Conservation (phyloP, 2,888 invertebrate genomes). For the Callosobruchus maculatus region DNA sequence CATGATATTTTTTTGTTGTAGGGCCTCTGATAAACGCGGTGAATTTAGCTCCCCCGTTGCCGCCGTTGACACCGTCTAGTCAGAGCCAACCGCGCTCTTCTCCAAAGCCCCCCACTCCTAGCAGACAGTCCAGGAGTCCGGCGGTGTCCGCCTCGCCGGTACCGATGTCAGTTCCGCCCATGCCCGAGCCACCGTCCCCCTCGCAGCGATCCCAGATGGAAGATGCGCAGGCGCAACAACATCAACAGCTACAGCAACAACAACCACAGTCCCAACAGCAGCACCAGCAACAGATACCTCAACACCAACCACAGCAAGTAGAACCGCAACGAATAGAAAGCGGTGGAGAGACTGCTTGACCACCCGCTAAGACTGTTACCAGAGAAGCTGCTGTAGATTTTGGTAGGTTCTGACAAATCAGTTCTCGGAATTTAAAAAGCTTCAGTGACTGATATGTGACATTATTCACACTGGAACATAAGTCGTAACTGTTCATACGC, state of each 20-base stretch:
- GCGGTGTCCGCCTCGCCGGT: neutral
- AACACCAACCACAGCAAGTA: slow-evolving; percentile 41
- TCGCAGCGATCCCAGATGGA: slow-evolving; percentile 7
- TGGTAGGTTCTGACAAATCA: neutral
- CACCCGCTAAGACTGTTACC: slow-evolving; percentile 43
- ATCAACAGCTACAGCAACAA: no score
- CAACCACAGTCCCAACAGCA: slow-evolving; percentile 5
- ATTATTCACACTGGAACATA: no score
- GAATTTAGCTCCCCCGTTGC: slow-evolving; percentile 12
- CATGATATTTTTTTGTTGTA: neutral
- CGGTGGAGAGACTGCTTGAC: slow-evolving; percentile 47
- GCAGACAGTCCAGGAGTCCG: neutral
- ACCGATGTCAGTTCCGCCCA: neutral
- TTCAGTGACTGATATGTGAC: no score
- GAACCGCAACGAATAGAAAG: slow-evolving; percentile 38
- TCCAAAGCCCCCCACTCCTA: slow-evolving; percentile 10
- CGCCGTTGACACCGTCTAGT: slow-evolving; percentile 1
- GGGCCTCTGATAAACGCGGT: neutral
- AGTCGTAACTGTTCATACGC: no score
- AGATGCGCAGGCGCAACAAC: slow-evolving; percentile 7
- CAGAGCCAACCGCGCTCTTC: slow-evolving; percentile 2
- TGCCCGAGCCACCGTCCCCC: slow-evolving; percentile 16
- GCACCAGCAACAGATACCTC: slow-evolving; percentile 14
- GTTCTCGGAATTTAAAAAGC: no score
- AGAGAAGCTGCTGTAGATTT: slow-evolving; percentile 28